These are phyloP conservation scores for Zosterops pallidus DNA, from an alignment of 2,113 vertebrate genomes.

Conservation along the genomic window DNA sequence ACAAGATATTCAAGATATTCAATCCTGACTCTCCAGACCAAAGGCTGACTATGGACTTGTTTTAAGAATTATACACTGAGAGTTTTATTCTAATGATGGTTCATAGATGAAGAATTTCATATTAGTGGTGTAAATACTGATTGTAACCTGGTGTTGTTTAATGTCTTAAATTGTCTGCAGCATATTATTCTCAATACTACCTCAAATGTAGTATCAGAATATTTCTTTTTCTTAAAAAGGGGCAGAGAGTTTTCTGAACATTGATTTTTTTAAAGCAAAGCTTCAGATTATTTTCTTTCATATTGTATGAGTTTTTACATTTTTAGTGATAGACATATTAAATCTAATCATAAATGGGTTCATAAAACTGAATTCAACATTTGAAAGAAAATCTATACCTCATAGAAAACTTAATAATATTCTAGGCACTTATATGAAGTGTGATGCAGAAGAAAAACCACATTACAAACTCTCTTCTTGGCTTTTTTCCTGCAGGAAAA, in stretches of 20 bases:
- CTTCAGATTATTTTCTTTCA: background rate
- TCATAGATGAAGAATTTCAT: background rate
- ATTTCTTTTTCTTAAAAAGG: background rate
- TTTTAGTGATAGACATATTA: background rate
- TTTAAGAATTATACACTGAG: background rate
- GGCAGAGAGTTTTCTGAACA: background rate
- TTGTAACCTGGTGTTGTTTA: background rate
- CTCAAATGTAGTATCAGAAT: background rate
- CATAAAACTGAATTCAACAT: background rate
- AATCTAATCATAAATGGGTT: background rate
- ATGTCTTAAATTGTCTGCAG: background rate
- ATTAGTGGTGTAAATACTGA: background rate
- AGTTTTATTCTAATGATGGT: background rate
- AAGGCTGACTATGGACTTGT: background rate
- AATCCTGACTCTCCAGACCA: background rate
- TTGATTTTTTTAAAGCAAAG: background rate
- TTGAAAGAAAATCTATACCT: background rate
- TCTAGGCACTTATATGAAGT: background rate
- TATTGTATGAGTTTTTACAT: background rate
- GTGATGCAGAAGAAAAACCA: background rate
- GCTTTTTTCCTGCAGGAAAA: background rate
- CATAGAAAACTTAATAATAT: background rate
- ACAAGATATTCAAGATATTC: background rate
- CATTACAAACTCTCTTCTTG: background rate
- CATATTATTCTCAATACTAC: background rate